These are phyloP conservation scores for Hemibagrus guttatus DNA, from an alignment of 2,797 vertebrate species.

Conservation along the genomic window DNA sequence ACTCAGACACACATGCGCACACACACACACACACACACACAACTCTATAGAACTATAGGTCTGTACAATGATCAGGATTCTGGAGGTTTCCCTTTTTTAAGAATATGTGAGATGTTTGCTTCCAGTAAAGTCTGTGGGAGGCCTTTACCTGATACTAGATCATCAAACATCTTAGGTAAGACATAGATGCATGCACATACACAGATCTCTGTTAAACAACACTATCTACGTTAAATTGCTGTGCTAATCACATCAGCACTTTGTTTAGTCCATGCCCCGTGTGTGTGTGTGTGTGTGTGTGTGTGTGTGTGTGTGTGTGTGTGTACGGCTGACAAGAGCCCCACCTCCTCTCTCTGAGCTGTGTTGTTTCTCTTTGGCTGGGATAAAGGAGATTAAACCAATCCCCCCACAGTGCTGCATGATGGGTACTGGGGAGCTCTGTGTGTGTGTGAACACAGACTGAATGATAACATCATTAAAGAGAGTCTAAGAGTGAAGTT, in stretches of 20 bases:
- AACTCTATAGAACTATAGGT: too few species aligned
- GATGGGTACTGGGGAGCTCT: background rate
- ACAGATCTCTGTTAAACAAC: background rate
- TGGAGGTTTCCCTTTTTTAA: too few species aligned
- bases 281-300: background rate
- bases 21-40: background rate
- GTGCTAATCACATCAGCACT: conserved; percentile 76
- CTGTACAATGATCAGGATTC: too few species aligned
- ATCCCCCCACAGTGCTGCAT: conserved; percentile 35
- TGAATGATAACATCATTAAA: background rate
- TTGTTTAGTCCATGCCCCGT: conserved; percentile 35
- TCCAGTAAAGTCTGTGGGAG: too few species aligned
- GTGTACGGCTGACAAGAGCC: conserved; percentile 31
- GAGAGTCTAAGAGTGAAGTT: background rate
- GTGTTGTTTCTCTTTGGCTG: conserved; percentile 27
- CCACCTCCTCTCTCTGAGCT: conserved; percentile 43
- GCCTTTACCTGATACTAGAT: too few species aligned
- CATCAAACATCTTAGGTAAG: too few species aligned
- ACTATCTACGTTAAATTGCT: background rate
- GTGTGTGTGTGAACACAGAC: background rate
- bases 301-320: background rate
- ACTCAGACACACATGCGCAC: background rate
- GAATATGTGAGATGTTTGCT: too few species aligned
- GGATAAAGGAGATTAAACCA: conserved; percentile 76
- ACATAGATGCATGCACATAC: background rate